Base-by-base conservation (phyloP, 2,888 invertebrate genomes). In the Coleophora deauratella region DNA sequence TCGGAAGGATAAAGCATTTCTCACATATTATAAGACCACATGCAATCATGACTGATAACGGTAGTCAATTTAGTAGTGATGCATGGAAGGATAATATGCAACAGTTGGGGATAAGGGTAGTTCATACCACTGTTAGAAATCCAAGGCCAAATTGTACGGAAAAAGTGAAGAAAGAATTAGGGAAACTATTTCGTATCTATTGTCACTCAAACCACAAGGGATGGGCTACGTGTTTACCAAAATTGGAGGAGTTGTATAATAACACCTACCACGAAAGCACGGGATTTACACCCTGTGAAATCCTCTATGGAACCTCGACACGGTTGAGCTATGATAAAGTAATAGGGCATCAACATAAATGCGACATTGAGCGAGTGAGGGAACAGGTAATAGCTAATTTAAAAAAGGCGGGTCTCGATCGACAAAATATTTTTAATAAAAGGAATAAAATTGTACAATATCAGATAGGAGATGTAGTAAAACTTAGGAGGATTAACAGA, bases 121-220 rank as follows among this genome's bases (percentile, higher is more conserved):
- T 46, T 1, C 35, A 51, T 27, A 53, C 54, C 0, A 50, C 56
- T 0, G 46, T 57, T 0, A 12, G 52, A 1, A 54, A 54, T 28
- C 54, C 54, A 0, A 14, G 53, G 0, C 54, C 50, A 3, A 57
- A 54, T 35, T 42, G 38, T 0, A 47, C 46, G 0, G 54, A 54
- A 30, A 37, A 53, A 2, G 51, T 53, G 1, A 57, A 54, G 37
- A 49, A 43, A 10, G 54, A 53, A 14, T 33, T 51, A 21, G 49
- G 50, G 0, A 28, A 51, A 13, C 1, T 56, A 1, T 56, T 56
- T 30, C 37, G 52, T 10, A 45, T 49, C 1, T 54, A 53, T 33
- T 53, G 54, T 36, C 6, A 37, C 0, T 27, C 30, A 0, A 49
- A 50, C 35, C 54, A 54, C 39, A 47, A 14, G 2, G 33, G 45